phyloP scores from a whole-genome alignment of 2,888 invertebrate genomes.

The Cheilosia vernalis region DNA sequence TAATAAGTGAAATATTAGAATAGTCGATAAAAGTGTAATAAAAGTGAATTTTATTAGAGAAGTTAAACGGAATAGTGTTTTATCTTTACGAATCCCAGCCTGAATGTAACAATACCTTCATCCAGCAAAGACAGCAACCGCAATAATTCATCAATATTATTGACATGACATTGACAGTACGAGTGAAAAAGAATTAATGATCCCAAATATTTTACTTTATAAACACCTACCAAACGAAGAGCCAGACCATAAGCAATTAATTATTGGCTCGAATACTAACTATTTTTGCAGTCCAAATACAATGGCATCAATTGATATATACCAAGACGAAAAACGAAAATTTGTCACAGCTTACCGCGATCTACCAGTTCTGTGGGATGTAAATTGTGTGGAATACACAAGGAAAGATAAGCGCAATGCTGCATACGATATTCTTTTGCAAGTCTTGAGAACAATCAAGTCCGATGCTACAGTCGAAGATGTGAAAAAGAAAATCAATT shows the following conservation, averaged over 20 bases:
- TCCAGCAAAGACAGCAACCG: slow-evolving; percentile 31
- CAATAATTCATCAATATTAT: slow-evolving; percentile 38
- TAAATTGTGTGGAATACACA: slow-evolving; percentile 81
- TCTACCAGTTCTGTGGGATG: slow-evolving; percentile 81
- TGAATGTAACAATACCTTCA: too few relatives aligned
- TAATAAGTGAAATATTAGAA: too few relatives aligned
- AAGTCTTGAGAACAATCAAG: slow-evolving; percentile 80
- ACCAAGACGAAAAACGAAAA: slow-evolving; percentile 52
- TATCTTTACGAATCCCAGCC: too few relatives aligned
- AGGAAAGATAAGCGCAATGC: slow-evolving; percentile 81
- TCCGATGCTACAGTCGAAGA: slow-evolving; percentile 82
- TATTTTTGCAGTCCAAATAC: background rate
- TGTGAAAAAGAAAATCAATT: slow-evolving; percentile 82
- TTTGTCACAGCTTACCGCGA: slow-evolving; percentile 51
- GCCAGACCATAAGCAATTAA: background rate
- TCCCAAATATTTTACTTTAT: background rate
- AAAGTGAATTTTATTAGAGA: too few relatives aligned
- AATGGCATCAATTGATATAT: slow-evolving; percentile 16
- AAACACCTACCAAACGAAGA: background rate
- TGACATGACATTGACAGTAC: background rate
- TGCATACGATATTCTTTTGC: slow-evolving; percentile 80
- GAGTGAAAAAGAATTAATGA: slow-evolving; percentile 11
- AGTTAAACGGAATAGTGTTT: too few relatives aligned
- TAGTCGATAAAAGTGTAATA: too few relatives aligned
- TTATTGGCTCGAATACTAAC: slow-evolving; percentile 37